Evolutionary conservation across 2,888 invertebrate genomes (phyloP).

Genomic region (Thymelicus lineola): DNA sequence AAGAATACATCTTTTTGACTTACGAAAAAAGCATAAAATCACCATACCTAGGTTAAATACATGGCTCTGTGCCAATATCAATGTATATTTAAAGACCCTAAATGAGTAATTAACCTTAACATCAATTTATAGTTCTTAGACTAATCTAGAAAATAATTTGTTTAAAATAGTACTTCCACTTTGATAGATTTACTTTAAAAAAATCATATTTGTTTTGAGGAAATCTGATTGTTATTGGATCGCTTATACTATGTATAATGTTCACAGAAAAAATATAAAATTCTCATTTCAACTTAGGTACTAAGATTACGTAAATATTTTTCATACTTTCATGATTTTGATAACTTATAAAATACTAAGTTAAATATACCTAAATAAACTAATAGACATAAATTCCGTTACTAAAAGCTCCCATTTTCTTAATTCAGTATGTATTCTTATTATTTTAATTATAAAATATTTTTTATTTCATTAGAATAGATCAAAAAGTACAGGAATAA

Average conservation of each 20-base stretch:
- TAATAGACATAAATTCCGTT: background rate
- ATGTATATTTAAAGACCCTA: too few species aligned
- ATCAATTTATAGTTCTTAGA: too few species aligned
- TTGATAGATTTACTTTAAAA: too few species aligned
- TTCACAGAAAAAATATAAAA: background rate
- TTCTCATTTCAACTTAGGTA: background rate
- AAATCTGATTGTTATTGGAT: too few species aligned
- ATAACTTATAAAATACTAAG: background rate
- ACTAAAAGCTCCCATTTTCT: slow-evolving; percentile 1
- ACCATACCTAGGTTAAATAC: too few species aligned
- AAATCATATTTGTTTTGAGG: too few species aligned
- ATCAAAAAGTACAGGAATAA: background rate
- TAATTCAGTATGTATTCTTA: background rate
- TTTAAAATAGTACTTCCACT: background rate
- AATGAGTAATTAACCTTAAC: too few species aligned
- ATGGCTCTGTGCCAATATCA: too few species aligned
- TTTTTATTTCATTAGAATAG: background rate
- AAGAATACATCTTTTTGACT: too few species aligned
- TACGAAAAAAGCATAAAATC: too few species aligned
- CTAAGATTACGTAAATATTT: background rate
- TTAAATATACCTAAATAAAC: slow-evolving; percentile 4
- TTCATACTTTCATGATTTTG: background rate
- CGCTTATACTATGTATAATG: too few species aligned
- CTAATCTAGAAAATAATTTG: background rate
- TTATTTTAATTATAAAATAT: background rate